Conservation (phyloP, 2,113 vertebrate species). For the Setophaga coronata region DNA sequence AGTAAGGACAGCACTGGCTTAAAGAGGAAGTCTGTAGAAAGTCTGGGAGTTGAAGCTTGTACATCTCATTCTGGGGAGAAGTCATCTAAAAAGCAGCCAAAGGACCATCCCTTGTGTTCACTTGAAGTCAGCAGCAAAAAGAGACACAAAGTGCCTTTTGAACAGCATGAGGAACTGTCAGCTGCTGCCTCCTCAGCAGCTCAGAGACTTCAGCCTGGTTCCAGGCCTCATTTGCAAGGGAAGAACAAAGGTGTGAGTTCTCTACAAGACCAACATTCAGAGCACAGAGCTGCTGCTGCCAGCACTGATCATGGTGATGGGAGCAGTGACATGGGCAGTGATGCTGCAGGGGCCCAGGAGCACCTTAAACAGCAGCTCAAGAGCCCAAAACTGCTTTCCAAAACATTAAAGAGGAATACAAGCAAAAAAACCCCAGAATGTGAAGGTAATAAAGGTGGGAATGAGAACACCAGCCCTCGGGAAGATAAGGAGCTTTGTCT, state of each 20-base stretch:
- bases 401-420: neutral
- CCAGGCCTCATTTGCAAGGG: neutral
- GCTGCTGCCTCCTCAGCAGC: neutral
- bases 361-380: fast-evolving
- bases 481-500: neutral
- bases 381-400: neutral
- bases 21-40: neutral
- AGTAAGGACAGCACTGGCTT: neutral
- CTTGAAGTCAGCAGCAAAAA: neutral
- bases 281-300: neutral
- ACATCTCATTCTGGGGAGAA: neutral
- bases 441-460: neutral
- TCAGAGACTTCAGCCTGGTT: neutral
- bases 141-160: neutral
- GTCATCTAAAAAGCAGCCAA: neutral
- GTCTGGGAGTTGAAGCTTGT: neutral
- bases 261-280: neutral
- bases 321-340: neutral
- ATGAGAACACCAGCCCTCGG: neutral
- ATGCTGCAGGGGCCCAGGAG: neutral
- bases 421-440: neutral
- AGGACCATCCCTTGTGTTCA: neutral
- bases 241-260: neutral
- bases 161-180: neutral
- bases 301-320: neutral